These are phyloP conservation scores for Mugil cephalus DNA, from an alignment of 2,113 vertebrate species.

Conservation along the genomic window DNA sequence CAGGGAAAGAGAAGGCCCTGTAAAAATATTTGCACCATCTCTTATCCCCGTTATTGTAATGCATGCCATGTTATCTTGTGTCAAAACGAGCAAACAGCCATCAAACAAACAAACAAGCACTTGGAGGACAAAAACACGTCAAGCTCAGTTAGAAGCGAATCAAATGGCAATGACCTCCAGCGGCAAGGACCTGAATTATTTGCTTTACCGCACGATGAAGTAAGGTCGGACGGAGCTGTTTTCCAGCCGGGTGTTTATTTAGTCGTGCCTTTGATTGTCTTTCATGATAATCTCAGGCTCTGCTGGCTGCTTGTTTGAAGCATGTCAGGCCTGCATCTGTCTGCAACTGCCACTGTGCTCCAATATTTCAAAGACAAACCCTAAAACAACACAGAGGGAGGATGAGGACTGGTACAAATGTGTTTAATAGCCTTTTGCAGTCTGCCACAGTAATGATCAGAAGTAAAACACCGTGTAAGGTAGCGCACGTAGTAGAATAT, in stretches of 20 bases:
- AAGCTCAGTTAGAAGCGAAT: conserved; percentile 25
- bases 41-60: conserved; percentile 49
- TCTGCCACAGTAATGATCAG: no score
- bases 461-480: no score
- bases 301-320: conserved; percentile 35
- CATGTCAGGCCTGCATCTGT: conserved; percentile 16
- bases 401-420: no score
- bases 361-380: conserved; percentile 15
- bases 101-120: conserved; percentile 57
- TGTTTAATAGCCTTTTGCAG: no score
- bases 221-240: conserved; percentile 15
- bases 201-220: conserved; percentile 51
- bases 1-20: conserved; percentile 17
- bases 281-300: conserved; percentile 39
- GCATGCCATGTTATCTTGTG: conserved; percentile 56
- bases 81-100: conserved; percentile 63
- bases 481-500: no score
- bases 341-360: not conserved
- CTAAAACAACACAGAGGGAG: not conserved
- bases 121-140: conserved; percentile 54
- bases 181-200: conserved; percentile 46
- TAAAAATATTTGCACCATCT: conserved; percentile 64
- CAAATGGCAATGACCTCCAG: conserved; percentile 45
- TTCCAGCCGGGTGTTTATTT: conserved; percentile 36
- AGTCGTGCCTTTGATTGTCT: conserved; percentile 46